Evolutionary conservation across 2,797 vertebrate genomes (phyloP), one percentile per base, ranked within the genome.

Genomic region (Cryptoprocta ferox): DNA sequence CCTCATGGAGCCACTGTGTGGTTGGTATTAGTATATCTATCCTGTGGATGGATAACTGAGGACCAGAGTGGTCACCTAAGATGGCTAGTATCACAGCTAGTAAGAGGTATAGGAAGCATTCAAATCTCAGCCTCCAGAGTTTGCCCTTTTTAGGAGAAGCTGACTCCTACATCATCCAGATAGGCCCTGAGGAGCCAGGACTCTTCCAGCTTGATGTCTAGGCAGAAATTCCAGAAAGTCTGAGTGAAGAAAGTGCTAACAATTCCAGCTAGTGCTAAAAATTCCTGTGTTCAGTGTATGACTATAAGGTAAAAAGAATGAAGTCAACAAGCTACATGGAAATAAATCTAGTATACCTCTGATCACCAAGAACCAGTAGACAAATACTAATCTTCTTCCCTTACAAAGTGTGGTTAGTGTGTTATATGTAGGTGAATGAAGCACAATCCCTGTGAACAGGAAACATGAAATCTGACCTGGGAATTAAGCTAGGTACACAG

Each of bases 171-270:
- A 59, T 83, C 32, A 59, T 11, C 26, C 15, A 71, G 68, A 81
- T 16, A 24, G 82, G 35, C 7, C 16, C n/a, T 11, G 37, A 89
- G 16, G 16, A 94, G 10, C 24, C 70, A 63, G 12, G 28, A 65
- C 10, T 78, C 10, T 19, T 93, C 1, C 16, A 75, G n/a, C 24
- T 66, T 80, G 82, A 76, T 45, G 26, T 56, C 10, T 16, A 48
- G 48, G 71, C 15, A 93, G 39, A 95, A 91, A 93, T 78, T 59
- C 68, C 30, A n/a, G 61, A 94, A 82, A 82, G 48, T 65, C 35
- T 81, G 53, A 30, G n/a, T 85, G 19, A 96, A 83, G 70, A 48
- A 73, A 79, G 9, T 4, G 3, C 70, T 48, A 53, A 56, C 19
- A 56, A 56, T 56, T 56, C 4, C 1, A 35, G 26, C 30, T 28